Percentiles rank a stretch among this genome's conserved stretches.
Conservation (phyloP, 2,797 vertebrate species). For the Luscinia luscinia region DNA sequence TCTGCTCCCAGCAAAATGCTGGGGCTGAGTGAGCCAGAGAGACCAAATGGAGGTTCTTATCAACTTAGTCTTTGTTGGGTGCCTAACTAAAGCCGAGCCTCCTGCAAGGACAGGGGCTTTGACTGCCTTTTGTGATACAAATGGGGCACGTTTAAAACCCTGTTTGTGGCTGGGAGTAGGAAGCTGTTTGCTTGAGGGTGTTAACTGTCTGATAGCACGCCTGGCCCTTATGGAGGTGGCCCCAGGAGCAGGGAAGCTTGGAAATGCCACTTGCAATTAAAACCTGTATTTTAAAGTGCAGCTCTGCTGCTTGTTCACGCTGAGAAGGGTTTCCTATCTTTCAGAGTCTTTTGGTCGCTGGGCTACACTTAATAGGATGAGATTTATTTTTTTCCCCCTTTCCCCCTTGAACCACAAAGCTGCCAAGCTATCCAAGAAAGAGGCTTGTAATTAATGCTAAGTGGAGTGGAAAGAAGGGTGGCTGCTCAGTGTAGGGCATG, state of each 20-base stretch:
- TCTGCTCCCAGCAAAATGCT: not conserved
- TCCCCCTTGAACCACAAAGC: conserved; percentile 10
- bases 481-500: accelerated
- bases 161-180: not conserved
- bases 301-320: not conserved
- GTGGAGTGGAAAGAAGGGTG: conserved; percentile 45
- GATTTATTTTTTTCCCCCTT: not conserved
- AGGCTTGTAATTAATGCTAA: conserved; percentile 44
- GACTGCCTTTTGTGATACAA: conserved; percentile 49
- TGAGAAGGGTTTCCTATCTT: conserved; percentile 38
- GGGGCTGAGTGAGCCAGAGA: not conserved
- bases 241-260: not conserved
- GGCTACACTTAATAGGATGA: conserved; percentile 53
- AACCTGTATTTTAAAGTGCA: conserved; percentile 37
- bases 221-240: not conserved
- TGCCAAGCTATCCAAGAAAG: conserved; percentile 9
- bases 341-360: not conserved
- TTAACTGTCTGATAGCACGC: not conserved
- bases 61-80: not conserved
- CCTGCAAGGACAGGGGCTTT: not conserved
- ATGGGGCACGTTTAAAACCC: not conserved
- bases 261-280: conserved; percentile 35
- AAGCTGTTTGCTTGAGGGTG: conserved; percentile 32
- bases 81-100: not conserved
- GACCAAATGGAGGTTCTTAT: not conserved